Evolutionary conservation across 2,797 vertebrate species (phyloP).

Genomic region (Gymnodraco acuticeps): DNA sequence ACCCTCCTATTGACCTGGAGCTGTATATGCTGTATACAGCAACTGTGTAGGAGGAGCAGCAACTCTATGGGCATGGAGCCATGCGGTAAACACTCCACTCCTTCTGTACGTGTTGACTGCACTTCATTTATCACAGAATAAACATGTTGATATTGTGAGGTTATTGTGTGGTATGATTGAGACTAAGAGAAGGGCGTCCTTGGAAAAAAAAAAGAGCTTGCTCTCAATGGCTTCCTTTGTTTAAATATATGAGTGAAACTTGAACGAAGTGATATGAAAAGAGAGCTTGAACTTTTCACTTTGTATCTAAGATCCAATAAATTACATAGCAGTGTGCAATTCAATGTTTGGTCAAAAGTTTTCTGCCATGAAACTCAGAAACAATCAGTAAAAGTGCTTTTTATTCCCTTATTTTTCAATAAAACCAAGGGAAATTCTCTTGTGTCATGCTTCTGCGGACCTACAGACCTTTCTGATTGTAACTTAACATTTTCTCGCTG

Average conservation of each 20-base stretch:
- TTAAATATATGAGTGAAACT: not conserved
- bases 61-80: conserved; percentile 14
- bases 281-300: conserved; percentile 39
- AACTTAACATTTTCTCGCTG: not conserved
- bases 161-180: conserved; percentile 29
- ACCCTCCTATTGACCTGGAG: conserved; percentile 30
- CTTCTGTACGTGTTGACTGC: conserved; percentile 5
- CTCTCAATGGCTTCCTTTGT: too few relatives aligned
- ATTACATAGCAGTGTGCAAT: conserved; percentile 57
- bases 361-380: conserved; percentile 61
- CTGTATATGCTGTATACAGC: conserved; percentile 8
- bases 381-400: conserved; percentile 24
- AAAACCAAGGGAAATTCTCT: conserved; percentile 35
- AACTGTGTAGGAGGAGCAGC: conserved; percentile 32
- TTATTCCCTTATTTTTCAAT: conserved; percentile 1
- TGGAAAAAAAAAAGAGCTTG: too few relatives aligned
- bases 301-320: conserved; percentile 33
- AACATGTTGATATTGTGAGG: conserved; percentile 19
- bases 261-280: conserved; percentile 18
- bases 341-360: conserved; percentile 56
- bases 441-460: conserved; percentile 17
- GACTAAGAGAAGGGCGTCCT: not conserved
- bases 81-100: conserved; percentile 15
- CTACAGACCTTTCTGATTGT: not conserved
- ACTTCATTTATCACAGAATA: conserved; percentile 45